These are phyloP conservation scores for Hydrozoanthus gracilis DNA, from an alignment of 92 coral and sea anemone species.

Conservation along the genomic window DNA sequence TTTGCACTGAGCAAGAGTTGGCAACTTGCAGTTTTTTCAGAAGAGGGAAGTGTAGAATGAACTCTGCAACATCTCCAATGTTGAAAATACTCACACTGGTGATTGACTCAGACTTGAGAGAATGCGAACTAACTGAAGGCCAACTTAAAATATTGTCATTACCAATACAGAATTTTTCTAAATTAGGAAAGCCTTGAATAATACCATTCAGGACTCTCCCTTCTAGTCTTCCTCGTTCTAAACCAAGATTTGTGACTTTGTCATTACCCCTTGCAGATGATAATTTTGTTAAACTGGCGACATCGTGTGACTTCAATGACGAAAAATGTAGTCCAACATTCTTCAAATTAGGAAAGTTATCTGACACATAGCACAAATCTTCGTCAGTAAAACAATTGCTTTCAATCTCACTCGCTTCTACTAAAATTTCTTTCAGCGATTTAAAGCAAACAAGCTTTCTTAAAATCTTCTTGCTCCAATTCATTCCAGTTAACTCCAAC, in stretches of 20 bases:
- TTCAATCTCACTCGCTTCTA: conserved; percentile 60
- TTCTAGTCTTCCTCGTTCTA: conserved; percentile 75
- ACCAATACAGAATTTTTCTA: conserved; percentile 70
- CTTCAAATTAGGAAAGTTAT: conserved; percentile 67
- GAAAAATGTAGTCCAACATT: conserved; percentile 71
- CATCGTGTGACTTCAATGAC: conserved; percentile 52
- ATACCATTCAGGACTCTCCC: conserved; percentile 60
- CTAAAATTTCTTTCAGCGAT: conserved; percentile 55
- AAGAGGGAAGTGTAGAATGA: conserved; percentile 56
- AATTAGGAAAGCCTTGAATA: conserved; percentile 56
- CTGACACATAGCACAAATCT: conserved; percentile 64
- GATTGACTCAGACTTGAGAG: conserved; percentile 67
- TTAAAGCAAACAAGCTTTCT: conserved; percentile 69
- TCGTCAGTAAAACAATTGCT: conserved; percentile 50
- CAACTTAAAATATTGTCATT: conserved; percentile 83
- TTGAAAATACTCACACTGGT: conserved; percentile 70
- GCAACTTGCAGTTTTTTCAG: conserved; percentile 62
- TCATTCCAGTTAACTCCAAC: conserved; percentile 73
- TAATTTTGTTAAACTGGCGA: conserved; percentile 54
- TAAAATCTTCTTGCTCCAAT: conserved; percentile 70
- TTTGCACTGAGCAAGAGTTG: conserved; percentile 66
- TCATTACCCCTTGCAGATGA: conserved; percentile 56
- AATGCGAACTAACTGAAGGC: conserved; percentile 74
- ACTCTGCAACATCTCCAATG: conserved; percentile 84
- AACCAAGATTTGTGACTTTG: conserved; percentile 64